phyloP scores from a whole-genome alignment of 2,888 invertebrate species.

The Netelia inedita region DNA sequence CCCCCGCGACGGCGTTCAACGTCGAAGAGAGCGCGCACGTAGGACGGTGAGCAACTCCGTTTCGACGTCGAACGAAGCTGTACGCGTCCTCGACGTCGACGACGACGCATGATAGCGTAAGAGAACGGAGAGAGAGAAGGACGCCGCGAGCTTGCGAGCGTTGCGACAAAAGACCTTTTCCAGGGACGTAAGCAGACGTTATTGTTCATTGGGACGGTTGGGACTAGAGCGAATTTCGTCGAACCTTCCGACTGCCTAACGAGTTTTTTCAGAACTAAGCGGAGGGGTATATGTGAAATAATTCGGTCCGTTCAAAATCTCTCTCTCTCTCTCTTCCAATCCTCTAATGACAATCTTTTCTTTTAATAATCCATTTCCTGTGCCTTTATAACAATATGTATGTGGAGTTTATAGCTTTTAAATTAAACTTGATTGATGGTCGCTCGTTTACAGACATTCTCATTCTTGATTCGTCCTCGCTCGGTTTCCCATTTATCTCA shows the following conservation, averaged over 20 bases:
- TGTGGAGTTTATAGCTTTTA: too few species aligned
- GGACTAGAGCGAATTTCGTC: neutral
- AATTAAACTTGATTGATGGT: too few species aligned
- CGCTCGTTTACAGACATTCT: too few species aligned
- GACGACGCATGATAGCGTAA: constrained; percentile 47
- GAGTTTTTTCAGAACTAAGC: neutral
- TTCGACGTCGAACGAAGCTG: constrained; percentile 25
- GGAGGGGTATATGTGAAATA: neutral
- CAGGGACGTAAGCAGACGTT: constrained; percentile 38
- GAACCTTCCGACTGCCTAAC: neutral
- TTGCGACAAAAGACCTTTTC: constrained; percentile 10
- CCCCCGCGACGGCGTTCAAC: neutral
- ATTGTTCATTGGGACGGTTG: neutral
- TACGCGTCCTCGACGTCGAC: neutral
- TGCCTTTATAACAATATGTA: too few species aligned
- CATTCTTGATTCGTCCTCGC: too few species aligned
- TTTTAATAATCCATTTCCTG: too few species aligned
- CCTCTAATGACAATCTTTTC: too few species aligned
- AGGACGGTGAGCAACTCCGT: constrained; percentile 29
- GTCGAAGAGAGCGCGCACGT: constrained; percentile 50
- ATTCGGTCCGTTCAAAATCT: neutral
- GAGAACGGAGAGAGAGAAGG: constrained; percentile 38
- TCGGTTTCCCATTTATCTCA: neutral
- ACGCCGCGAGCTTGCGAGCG: constrained; percentile 34
- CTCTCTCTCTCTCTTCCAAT: constrained; percentile 11